These are phyloP conservation scores for Uloborus plumipes DNA, from an alignment of 2,888 invertebrate species.

Conservation along the genomic window DNA sequence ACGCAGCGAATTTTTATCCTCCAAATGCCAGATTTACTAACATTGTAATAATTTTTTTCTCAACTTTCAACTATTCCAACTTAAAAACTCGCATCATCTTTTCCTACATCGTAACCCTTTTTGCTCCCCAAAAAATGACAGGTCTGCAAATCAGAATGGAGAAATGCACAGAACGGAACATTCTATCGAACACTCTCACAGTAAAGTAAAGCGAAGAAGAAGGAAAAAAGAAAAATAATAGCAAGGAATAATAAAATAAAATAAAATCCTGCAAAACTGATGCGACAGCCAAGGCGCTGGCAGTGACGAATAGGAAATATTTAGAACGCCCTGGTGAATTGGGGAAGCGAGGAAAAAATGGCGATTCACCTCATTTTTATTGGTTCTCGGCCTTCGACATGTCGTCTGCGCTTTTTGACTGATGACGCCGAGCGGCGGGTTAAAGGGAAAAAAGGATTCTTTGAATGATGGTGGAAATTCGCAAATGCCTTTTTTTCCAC, in stretches of 20 bases:
- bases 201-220: not conserved
- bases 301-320: slow-evolving; percentile 65
- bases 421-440: slow-evolving; percentile 53
- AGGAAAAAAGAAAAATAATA: not conserved
- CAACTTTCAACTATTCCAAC: not conserved
- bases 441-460: slow-evolving; percentile 46
- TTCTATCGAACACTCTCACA: slow-evolving; percentile 27
- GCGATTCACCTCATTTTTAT: slow-evolving; percentile 50
- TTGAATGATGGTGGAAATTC: slow-evolving; percentile 63
- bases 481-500: slow-evolving; percentile 52
- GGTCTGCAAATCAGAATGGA: slow-evolving; percentile 15
- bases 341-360: slow-evolving; percentile 39
- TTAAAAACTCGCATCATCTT: slow-evolving; percentile 8
- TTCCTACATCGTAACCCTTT: slow-evolving; percentile 2
- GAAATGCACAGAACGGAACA: slow-evolving; percentile 19
- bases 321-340: slow-evolving; percentile 64
- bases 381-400: slow-evolving; percentile 61
- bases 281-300: slow-evolving; percentile 48
- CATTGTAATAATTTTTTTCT: too few relatives aligned
- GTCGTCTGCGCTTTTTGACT: slow-evolving; percentile 61
- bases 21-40: too few relatives aligned
- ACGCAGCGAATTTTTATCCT: too few relatives aligned
- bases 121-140: not conserved
- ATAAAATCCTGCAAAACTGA: slow-evolving; percentile 43
- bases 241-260: not conserved